phyloP scores from a whole-genome alignment of 1,140 invertebrate species.

The Euwallacea similis region DNA sequence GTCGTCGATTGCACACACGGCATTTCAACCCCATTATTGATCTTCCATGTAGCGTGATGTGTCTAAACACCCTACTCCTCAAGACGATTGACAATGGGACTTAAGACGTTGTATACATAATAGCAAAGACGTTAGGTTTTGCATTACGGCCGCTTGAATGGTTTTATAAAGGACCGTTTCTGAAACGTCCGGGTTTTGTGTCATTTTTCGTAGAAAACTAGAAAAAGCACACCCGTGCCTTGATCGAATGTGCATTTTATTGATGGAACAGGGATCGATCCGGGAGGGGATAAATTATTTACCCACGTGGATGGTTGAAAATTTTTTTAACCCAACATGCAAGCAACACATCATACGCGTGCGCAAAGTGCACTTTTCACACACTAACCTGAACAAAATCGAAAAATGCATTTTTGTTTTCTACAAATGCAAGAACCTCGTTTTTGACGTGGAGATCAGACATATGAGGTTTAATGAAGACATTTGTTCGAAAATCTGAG shows the following conservation, averaged over 20 bases:
- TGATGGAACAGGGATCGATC: too few species aligned
- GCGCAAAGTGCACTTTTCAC: too few species aligned
- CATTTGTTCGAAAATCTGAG: too few species aligned
- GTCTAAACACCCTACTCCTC: constrained; percentile 29
- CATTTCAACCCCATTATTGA: constrained; percentile 24
- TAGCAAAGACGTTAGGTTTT: constrained; percentile 30
- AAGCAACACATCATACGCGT: too few species aligned
- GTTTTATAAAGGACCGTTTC: constrained; percentile 21
- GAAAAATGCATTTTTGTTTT: too few species aligned
- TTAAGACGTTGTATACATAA: constrained; percentile 33
- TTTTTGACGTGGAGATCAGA: too few species aligned
- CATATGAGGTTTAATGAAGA: too few species aligned
- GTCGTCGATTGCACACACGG: constrained; percentile 17
- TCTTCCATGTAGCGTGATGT: constrained; percentile 21
- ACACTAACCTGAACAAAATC: too few species aligned
- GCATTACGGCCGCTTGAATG: constrained; percentile 22
- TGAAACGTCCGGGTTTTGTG: constrained; percentile 12
- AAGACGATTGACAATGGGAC: constrained; percentile 30
- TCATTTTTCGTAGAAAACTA: constrained; percentile 12
- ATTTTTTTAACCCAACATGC: too few species aligned
- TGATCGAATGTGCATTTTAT: background rate
- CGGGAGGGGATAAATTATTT: too few species aligned
- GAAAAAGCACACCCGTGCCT: constrained; percentile 17
- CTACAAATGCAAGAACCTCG: too few species aligned
- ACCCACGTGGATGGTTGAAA: too few species aligned